A percentile compares a stretch with the other conserved stretches of the same genome.
phyloP scores from a whole-genome alignment of 1,140 invertebrate species.

The Apis florea region DNA sequence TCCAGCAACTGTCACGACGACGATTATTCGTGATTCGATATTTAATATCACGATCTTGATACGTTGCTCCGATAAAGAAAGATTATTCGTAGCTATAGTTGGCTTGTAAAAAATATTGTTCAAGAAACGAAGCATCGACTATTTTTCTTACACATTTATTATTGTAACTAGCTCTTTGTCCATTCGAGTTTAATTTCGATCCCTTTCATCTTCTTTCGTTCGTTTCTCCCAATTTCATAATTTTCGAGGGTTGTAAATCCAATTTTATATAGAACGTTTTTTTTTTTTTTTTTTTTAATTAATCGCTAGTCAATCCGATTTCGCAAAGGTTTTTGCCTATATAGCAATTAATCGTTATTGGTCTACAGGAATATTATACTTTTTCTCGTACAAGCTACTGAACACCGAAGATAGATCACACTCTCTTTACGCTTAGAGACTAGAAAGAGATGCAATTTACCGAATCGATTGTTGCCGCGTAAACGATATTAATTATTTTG shows the following conservation, averaged over 20 bases:
- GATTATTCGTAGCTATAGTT: conserved; percentile 11
- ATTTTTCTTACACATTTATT: background rate
- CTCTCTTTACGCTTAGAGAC: conserved; percentile 34
- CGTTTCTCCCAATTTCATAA: background rate
- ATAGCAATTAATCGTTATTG: background rate
- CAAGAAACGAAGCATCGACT: conserved; percentile 17
- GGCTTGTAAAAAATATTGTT: conserved; percentile 12
- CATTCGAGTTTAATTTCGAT: background rate
- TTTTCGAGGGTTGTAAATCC: background rate
- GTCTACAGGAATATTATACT: background rate
- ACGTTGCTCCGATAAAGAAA: background rate
- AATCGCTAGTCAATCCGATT: conserved; percentile 25
- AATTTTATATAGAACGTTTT: conserved; percentile 5
- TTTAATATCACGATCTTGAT: background rate
- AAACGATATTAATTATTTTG: conserved; percentile 40
- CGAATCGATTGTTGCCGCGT: conserved; percentile 38
- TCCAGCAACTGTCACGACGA: background rate
- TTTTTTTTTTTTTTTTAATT: background rate
- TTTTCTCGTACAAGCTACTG: conserved; percentile 15
- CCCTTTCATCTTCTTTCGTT: background rate
- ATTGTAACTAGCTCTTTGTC: background rate
- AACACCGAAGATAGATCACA: conserved; percentile 25
- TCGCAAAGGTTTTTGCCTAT: background rate
- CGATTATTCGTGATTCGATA: background rate
- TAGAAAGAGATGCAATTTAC: conserved; percentile 11